A percentile compares a stretch with the other conserved stretches of the same genome.
phyloP scores from a whole-genome alignment of 1,140 invertebrate species.

The Manduca sexta region DNA sequence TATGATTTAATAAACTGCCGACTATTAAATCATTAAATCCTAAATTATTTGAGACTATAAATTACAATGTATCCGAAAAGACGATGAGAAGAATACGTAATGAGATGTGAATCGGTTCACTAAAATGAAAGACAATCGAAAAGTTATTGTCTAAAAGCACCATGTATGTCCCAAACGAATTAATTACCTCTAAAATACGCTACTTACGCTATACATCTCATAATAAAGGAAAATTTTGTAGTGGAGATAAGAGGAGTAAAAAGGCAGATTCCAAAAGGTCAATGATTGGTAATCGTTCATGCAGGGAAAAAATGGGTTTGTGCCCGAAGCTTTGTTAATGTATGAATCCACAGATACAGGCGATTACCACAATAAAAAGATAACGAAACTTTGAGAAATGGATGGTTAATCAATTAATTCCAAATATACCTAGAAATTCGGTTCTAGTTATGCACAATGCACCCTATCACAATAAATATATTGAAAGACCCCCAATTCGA shows the following conservation, averaged over 20 bases:
- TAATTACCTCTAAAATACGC: slow-evolving; percentile 1
- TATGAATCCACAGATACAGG: neutral
- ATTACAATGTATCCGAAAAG: slow-evolving; percentile 15
- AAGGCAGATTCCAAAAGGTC: too few relatives aligned
- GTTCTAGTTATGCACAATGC: neutral
- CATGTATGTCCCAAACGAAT: slow-evolving; percentile 11
- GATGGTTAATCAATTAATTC: neutral
- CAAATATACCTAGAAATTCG: neutral
- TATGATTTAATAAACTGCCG: slow-evolving; percentile 9
- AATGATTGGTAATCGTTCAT: too few relatives aligned
- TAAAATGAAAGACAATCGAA: slow-evolving; percentile 15
- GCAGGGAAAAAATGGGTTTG: too few relatives aligned
- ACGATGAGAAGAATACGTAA: slow-evolving; percentile 11
- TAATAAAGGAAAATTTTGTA: too few relatives aligned
- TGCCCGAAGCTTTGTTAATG: too few relatives aligned
- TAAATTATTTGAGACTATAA: slow-evolving; percentile 12
- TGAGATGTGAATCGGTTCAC: slow-evolving; percentile 11
- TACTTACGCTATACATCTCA: neutral
- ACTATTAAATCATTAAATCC: slow-evolving; percentile 10
- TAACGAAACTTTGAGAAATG: neutral
- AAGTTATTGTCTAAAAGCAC: slow-evolving; percentile 12
- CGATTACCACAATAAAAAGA: neutral
- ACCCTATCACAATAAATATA: neutral
- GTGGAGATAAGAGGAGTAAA: too few relatives aligned
- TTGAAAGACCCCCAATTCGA: neutral